Percentiles rank a stretch among this genome's conserved stretches.
Evolutionary conservation across 2,113 vertebrate genomes (phyloP).

Genomic region (Bufo gargarizans): DNA sequence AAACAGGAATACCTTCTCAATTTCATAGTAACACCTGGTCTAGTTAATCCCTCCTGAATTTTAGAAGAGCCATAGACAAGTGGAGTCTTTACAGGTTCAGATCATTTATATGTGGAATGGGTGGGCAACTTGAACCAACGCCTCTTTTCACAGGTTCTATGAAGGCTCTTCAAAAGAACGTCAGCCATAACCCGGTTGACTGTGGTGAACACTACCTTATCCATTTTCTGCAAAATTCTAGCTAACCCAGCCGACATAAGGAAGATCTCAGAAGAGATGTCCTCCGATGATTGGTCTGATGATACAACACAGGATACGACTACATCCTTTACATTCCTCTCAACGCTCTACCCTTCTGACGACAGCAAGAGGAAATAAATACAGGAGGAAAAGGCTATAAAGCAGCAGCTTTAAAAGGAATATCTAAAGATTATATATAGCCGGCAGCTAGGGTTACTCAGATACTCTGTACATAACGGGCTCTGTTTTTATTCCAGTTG

Average conservation of each 20-base stretch:
- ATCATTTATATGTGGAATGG: background rate
- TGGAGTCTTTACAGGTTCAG: no score
- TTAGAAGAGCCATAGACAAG: no score
- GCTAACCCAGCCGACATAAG: background rate
- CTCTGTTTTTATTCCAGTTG: slow-evolving; percentile 31
- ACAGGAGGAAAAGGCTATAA: background rate
- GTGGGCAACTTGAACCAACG: background rate
- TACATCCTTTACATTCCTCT: slow-evolving; percentile 1
- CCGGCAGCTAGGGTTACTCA: slow-evolving; percentile 29
- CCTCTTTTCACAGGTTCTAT: background rate
- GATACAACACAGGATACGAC: background rate
- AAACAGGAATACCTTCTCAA: no score
- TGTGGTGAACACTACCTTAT: background rate
- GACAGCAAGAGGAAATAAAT: slow-evolving; percentile 16
- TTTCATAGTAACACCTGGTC: no score
- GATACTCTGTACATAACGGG: background rate
- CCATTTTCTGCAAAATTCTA: background rate
- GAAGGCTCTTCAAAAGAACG: background rate
- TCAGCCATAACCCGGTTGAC: background rate
- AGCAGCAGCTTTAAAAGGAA: slow-evolving; percentile 17
- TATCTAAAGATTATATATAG: slow-evolving; percentile 30
- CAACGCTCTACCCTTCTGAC: background rate
- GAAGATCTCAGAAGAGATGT: background rate
- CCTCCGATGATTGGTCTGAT: slow-evolving; percentile 13
- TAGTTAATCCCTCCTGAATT: no score